These are phyloP conservation scores for Calonectris borealis DNA, from an alignment of 2,113 vertebrate genomes.

Conservation along the genomic window DNA sequence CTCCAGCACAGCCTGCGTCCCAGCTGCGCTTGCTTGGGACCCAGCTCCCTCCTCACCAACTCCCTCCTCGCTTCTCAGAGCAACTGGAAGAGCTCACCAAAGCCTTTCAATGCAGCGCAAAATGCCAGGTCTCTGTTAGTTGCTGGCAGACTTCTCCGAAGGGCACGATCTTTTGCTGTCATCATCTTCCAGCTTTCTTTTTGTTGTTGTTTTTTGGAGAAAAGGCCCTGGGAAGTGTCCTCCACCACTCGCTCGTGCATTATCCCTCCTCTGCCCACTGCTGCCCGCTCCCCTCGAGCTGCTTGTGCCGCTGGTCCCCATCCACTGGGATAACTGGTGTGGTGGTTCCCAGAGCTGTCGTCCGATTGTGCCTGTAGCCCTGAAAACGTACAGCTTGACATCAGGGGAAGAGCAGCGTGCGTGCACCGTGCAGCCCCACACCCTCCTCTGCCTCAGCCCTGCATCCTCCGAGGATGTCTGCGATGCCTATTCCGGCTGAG, in stretches of 20 bases:
- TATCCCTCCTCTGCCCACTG: neutral
- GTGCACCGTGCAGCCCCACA: neutral
- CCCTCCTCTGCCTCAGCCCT: neutral
- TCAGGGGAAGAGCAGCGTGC: neutral
- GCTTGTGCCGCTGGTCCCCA: neutral
- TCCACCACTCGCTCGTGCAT: neutral
- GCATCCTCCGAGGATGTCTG: accelerated
- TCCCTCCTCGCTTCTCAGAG: neutral
- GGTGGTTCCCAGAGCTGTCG: neutral
- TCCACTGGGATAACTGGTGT: neutral
- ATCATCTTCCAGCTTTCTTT: neutral
- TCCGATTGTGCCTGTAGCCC: neutral
- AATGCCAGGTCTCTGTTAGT: neutral
- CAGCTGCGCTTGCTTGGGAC: neutral
- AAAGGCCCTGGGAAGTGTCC: neutral
- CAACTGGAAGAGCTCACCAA: neutral
- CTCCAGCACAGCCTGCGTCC: neutral
- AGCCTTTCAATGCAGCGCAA: neutral
- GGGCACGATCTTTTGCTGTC: neutral
- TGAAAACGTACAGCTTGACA: accelerated
- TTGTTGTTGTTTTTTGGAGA: neutral
- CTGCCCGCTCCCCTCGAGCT: neutral
- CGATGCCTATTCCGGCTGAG: neutral
- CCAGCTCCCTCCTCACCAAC: neutral
- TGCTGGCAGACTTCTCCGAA: neutral